Evolutionary conservation across 2,797 vertebrate species (phyloP).

Genomic region (Rhodeus uyekii): DNA sequence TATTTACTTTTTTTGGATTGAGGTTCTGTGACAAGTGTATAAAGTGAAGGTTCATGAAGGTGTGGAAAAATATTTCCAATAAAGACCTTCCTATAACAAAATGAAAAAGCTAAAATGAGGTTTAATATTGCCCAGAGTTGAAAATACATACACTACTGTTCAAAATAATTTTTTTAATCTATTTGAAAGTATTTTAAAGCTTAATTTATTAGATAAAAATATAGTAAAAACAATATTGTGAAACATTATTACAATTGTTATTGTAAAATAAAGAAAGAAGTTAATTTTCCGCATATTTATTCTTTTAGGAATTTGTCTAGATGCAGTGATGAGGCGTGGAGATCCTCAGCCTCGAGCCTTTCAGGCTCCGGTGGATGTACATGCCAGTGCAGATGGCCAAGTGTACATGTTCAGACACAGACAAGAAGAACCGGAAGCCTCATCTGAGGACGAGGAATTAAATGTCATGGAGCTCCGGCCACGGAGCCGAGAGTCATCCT

Average conservation of each 20-base stretch:
- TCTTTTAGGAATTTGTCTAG: background rate
- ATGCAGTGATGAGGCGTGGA: conserved; percentile 78
- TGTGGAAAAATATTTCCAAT: background rate
- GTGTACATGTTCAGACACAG: conserved; percentile 82
- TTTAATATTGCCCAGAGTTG: too few species aligned
- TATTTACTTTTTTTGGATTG: background rate
- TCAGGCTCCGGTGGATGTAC: conserved; percentile 85
- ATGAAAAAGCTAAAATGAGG: background rate
- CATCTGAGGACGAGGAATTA: conserved; percentile 83
- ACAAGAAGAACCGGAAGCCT: conserved; percentile 68
- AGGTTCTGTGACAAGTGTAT: background rate
- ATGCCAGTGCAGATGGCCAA: conserved; percentile 80
- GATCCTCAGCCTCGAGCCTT: conserved; percentile 76
- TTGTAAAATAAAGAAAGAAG: background rate
- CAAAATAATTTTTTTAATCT: background rate
- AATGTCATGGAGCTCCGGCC: conserved; percentile 75
- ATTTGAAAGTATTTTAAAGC: background rate
- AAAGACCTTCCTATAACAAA: background rate
- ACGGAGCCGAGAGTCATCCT: conserved; percentile 64
- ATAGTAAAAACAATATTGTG: background rate
- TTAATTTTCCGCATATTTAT: background rate
- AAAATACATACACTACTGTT: background rate
- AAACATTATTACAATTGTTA: background rate
- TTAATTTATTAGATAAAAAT: background rate
- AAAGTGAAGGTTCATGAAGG: background rate